Evolutionary conservation across 2,797 vertebrate genomes (phyloP).

Genomic region (Schizopygopsis pylzovi): DNA sequence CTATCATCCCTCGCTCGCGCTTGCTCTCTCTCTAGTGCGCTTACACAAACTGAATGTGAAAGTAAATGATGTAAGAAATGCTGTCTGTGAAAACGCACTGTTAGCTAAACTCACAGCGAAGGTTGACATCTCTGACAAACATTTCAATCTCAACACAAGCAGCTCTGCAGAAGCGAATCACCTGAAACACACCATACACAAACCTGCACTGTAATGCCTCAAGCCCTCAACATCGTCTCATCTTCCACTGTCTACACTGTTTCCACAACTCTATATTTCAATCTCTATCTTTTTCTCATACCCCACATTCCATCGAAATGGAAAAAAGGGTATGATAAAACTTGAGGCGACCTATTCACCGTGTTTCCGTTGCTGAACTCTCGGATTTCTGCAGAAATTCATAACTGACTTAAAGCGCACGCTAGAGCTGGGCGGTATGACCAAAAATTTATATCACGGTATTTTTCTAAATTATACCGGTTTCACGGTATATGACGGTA

Average conservation of each 20-base stretch:
- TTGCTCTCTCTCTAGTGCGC: constrained; percentile 6
- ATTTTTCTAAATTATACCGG: too few species aligned
- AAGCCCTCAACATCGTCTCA: neutral
- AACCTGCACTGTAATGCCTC: constrained; percentile 8
- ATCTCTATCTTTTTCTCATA: neutral
- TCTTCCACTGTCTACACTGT: constrained; percentile 10
- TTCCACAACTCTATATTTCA: constrained; percentile 9
- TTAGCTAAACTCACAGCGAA: constrained; percentile 44
- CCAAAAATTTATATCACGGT: too few species aligned
- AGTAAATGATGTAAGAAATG: constrained; percentile 52
- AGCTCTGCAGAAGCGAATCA: constrained; percentile 26
- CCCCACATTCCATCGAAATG: neutral
- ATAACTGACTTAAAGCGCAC: neutral
- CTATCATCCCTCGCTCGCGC: constrained; percentile 38
- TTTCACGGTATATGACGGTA: too few species aligned
- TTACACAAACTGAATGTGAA: constrained; percentile 41
- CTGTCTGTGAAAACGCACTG: constrained; percentile 32
- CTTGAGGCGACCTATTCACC: neutral
- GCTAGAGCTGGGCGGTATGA: too few species aligned
- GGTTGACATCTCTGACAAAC: constrained; percentile 52
- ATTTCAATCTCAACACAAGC: constrained; percentile 36
- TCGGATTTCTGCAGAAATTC: neutral
- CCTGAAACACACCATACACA: neutral
- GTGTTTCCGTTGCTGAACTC: neutral
- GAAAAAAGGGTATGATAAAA: neutral